Evolutionary conservation across 2,797 vertebrate species (phyloP).

Genomic region (Dryobates pubescens): DNA sequence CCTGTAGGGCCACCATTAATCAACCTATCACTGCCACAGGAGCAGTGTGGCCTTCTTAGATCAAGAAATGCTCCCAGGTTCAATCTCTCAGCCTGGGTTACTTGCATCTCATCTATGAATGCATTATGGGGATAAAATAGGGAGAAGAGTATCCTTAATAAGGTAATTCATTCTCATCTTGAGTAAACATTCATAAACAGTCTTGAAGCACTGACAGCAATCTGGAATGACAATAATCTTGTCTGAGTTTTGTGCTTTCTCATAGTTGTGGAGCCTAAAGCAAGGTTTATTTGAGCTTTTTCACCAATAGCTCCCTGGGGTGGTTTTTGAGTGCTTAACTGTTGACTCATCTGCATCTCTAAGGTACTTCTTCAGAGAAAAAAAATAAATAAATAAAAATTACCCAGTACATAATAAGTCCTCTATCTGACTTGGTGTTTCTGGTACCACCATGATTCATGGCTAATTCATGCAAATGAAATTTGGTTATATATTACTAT

Average conservation of each 20-base stretch:
- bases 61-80: neutral
- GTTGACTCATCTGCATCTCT: conserved; percentile 12
- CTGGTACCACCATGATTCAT: conserved; percentile 50
- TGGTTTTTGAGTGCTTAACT: neutral
- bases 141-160: neutral
- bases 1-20: neutral
- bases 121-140: neutral
- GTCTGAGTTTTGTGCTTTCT: neutral
- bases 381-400: neutral
- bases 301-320: neutral
- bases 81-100: neutral
- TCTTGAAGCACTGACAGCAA: neutral
- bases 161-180: neutral
- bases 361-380: conserved; percentile 9
- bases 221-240: neutral
- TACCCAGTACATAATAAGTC: neutral
- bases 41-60: neutral
- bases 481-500: conserved; percentile 52
- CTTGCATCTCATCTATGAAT: neutral
- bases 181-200: neutral
- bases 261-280: neutral
- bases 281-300: neutral
- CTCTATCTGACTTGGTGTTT: conserved; percentile 31
- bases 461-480: conserved; percentile 41
- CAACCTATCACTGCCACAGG: neutral